Evolutionary conservation across 2,113 vertebrate species (phyloP).

Genomic region (Scopus umbretta): DNA sequence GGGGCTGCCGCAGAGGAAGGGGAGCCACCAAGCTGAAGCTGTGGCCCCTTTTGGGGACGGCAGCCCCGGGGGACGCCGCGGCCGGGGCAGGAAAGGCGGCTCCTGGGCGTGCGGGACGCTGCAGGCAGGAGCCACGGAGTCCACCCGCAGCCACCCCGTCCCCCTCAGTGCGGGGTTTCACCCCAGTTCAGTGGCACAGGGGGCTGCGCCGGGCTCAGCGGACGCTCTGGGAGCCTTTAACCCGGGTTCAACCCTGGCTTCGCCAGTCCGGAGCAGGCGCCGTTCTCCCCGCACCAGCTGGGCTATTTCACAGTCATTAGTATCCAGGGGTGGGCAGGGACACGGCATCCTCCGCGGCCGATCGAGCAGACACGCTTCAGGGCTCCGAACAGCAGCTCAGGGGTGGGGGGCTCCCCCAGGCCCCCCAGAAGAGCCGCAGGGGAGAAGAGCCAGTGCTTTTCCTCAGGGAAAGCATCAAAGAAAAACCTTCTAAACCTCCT

Average conservation of each 20-base stretch:
- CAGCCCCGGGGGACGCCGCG: accelerated
- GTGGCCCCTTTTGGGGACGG: background rate
- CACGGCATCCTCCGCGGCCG: accelerated
- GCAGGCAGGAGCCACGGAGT: background rate
- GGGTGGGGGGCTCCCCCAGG: background rate
- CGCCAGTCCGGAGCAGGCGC: accelerated
- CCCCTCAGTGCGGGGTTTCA: background rate
- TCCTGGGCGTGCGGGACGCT: accelerated
- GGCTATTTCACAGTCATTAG: background rate
- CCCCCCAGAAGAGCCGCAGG: background rate
- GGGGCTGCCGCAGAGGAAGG: accelerated
- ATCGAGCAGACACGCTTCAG: background rate
- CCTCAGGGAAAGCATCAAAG: background rate
- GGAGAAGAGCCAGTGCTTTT: background rate
- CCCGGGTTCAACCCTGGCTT: accelerated
- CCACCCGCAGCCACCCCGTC: accelerated
- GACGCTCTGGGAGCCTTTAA: background rate
- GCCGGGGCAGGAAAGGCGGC: background rate
- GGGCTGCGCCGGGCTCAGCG: accelerated
- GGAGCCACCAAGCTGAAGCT: background rate
- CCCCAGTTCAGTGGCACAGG: accelerated
- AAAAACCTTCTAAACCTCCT: background rate
- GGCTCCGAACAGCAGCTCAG: background rate
- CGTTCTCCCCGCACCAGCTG: background rate
- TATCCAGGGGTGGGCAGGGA: background rate